Base-by-base conservation (phyloP, 2,888 invertebrate genomes). In the Aphodius granarius region DNA sequence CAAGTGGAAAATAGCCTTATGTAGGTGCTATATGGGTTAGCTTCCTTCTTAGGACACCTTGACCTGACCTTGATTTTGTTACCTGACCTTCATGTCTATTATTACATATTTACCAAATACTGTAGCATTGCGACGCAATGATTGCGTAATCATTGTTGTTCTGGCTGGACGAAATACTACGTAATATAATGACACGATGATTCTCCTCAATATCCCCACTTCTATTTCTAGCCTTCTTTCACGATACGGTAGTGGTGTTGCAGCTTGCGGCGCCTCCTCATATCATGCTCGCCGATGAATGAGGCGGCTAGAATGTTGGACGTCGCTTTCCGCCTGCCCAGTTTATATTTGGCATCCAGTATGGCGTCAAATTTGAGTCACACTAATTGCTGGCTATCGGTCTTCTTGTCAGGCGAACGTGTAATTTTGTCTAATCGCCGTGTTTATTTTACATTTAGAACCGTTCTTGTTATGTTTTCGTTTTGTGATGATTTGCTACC, bases 31-130 rank as follows among this genome's bases (percentile, higher is more conserved):
- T n/a, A n/a, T n/a, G 66, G 66, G 63, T 63, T 17, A 68, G 72
- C 71, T 78, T 77, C 76, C 79, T 77, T 79, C 73, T 77, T 77
- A 74, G 75, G 76, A 76, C 79, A 78, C 80, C 80, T 80, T 80
- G 80, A 80, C 79, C 80, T 80, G 78, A 79, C 80, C 80, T 80
- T 80, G 80, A 78, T n/a, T n/a, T n/a, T n/a, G n/a, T n/a, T n/a
- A 80, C 79, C 80, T 80, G 78, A 79, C 80, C 80, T 80, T 80
- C 79, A 78, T 2, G 43, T 43, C 13, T 43, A 43, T 43, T 43
- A 43, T 43, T 43, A n/a, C n/a, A n/a, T n/a, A 43, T 43, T 43
- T 13, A 43, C 43, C 43, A 43, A 43, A 43, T 43, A 43, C 43
- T 13, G 43, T 13, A 13, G 13, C 43, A 43, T 43, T n/a, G n/a